A percentile compares a stretch with the other conserved stretches of the same genome.
Conservation (phyloP, 2,113 vertebrate genomes). For the Hiodon alosoides region DNA sequence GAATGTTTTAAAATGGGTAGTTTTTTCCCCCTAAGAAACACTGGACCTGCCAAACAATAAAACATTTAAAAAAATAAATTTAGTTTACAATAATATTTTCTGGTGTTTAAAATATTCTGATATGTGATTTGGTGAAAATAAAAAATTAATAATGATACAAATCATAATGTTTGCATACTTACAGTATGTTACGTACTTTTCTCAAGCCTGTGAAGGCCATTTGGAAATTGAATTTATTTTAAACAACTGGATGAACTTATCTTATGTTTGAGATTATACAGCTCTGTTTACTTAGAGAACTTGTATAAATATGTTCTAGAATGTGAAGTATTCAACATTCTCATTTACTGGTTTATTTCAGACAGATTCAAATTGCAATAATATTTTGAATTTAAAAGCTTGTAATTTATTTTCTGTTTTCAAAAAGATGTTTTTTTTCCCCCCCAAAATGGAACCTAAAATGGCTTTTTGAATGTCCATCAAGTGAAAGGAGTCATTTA, state of each 20-base stretch:
- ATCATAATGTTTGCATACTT: not conserved
- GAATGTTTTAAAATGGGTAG: not conserved
- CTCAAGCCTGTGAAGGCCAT: constrained; percentile 3
- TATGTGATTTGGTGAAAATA: not conserved
- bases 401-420: not conserved
- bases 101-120: not conserved
- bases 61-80: not conserved
- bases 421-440: not conserved
- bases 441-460: not conserved
- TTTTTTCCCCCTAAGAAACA: not conserved
- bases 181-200: not conserved
- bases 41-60: not conserved
- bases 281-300: constrained; percentile 19
- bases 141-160: too few species aligned
- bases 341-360: constrained; percentile 15
- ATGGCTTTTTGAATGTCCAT: not conserved
- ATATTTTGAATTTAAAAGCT: constrained; percentile 8
- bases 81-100: not conserved
- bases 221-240: constrained; percentile 10
- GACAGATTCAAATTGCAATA: constrained; percentile 12
- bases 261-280: constrained; percentile 15
- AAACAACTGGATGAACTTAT: constrained; percentile 16
- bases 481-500: constrained; percentile 2
- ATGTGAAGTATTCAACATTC: constrained; percentile 7
- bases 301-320: not conserved